These are phyloP conservation scores for Ascidia mentula DNA, from an alignment of 23 tunicate species.

Conservation along the genomic window DNA sequence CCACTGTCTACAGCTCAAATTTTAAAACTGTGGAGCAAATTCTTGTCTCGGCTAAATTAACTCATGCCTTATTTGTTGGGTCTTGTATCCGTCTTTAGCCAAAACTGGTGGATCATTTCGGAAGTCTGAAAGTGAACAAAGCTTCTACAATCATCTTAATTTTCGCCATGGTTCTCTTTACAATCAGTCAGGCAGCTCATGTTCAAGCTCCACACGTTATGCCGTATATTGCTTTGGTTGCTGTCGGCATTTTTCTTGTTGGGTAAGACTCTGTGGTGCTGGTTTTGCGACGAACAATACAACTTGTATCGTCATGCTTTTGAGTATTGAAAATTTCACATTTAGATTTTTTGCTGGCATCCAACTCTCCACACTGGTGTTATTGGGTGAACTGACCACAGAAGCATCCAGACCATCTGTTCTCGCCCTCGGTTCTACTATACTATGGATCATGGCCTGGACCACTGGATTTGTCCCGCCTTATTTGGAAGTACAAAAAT, in stretches of 20 bases:
- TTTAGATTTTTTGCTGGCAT: not conserved
- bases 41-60: no score
- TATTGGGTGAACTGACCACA: not conserved
- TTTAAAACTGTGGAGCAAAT: no score
- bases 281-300: no score
- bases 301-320: no score
- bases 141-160: slow-evolving; percentile 6
- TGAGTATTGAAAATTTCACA: no score
- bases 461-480: not conserved
- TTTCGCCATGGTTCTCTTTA: slow-evolving; percentile 21
- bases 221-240: slow-evolving; percentile 50
- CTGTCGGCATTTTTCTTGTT: slow-evolving; percentile 36
- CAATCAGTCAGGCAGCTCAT: slow-evolving; percentile 11
- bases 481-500: not conserved
- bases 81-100: slow-evolving; percentile 15
- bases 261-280: slow-evolving; percentile 34
- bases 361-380: not conserved
- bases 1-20: no score
- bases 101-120: slow-evolving; percentile 26
- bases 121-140: slow-evolving; percentile 26
- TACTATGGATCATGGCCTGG: not conserved
- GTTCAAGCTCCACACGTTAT: slow-evolving; percentile 25
- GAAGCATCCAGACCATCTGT: not conserved
- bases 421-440: not conserved
- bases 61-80: no score